Evolutionary conservation across 1,140 invertebrate genomes (phyloP), one percentile per base, ranked within the genome.

Genomic region (Cydia splendana): DNA sequence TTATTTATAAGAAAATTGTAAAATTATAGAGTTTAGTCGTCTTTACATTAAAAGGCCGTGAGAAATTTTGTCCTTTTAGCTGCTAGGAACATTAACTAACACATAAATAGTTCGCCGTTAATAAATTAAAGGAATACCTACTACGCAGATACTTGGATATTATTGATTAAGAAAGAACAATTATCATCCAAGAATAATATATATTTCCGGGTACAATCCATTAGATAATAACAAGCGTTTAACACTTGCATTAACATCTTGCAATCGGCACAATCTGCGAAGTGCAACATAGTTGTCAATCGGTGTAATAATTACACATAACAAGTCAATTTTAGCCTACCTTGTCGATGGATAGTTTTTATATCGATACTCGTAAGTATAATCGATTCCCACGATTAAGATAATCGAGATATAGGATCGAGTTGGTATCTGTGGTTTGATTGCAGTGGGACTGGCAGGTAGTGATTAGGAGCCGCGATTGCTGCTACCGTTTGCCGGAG

Each of bases 331-430:
- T 71, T 42, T 7, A 62, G 57, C 15, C 67, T 42, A 71, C 67
- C 45, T 38, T 71, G n/a, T 71, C 67, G 67, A 9, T 42, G 67
- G 30, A 65, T 65, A 65, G 20, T 53, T 53, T 62, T 57, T 18
- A 62, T 62, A 62, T 62, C 57, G 57, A 62, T 62, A 62, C 20
- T 20, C 18, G 57, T 62, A 53, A 9, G 30, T 53, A 79, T 80
- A 81, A 84, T 87, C 82, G 82, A 87, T 90, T 90, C 89, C 86
- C 89, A 91, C 88, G 86, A 88, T 88, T 84, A 71, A 71, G 67
- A 18, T 71, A 71, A 71, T 71, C 67, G 67, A 71, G 67, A 71
- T 45, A 71, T 38, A 9, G 67, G 34, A 71, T 71, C 67, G 67
- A 69, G 62, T 13, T 67, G 65, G 67, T 69, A 69, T 71, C 67